A percentile compares a stretch with the other conserved stretches of the same genome.
phyloP scores from a whole-genome alignment of 2,888 invertebrate species.

The Pyrrhosoma nymphula region DNA sequence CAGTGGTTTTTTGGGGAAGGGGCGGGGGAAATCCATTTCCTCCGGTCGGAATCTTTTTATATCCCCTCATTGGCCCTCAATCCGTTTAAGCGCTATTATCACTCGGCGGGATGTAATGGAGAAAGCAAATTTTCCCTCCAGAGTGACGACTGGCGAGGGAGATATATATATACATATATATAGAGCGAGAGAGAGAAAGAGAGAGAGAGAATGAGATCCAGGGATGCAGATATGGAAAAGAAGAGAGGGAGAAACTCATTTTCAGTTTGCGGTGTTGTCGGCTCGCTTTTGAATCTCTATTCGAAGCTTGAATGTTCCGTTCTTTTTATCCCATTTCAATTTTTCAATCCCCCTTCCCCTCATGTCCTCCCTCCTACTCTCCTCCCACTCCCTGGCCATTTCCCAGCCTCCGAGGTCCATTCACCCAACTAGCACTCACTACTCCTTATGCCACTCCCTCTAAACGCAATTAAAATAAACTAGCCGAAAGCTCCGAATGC shows the following conservation, averaged over 20 bases:
- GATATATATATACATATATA: too few species aligned
- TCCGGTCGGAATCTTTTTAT: background rate
- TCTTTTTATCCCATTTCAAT: background rate
- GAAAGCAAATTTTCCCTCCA: conserved; percentile 25
- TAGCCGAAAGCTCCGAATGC: too few species aligned
- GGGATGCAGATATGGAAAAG: too few species aligned
- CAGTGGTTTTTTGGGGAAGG: background rate
- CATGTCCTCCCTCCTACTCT: too few species aligned
- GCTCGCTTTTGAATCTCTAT: background rate
- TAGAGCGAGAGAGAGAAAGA: too few species aligned
- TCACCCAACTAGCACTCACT: too few species aligned
- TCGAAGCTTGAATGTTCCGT: background rate
- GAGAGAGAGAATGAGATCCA: too few species aligned
- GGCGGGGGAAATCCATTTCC: conserved; percentile 28
- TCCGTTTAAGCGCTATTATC: conserved; percentile 32
- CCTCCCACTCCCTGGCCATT: too few species aligned
- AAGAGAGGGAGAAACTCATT: background rate
- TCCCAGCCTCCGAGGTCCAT: too few species aligned
- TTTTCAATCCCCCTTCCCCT: background rate
- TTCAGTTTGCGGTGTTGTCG: background rate
- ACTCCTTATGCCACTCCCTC: too few species aligned
- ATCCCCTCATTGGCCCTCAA: conserved; percentile 16
- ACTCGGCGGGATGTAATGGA: conserved; percentile 4
- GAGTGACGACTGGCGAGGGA: conserved; percentile 4
- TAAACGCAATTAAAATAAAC: too few species aligned